A percentile compares a stretch with the other conserved stretches of the same genome.
phyloP scores from a whole-genome alignment of 1,140 invertebrate species.

The Drosophila leontia region DNA sequence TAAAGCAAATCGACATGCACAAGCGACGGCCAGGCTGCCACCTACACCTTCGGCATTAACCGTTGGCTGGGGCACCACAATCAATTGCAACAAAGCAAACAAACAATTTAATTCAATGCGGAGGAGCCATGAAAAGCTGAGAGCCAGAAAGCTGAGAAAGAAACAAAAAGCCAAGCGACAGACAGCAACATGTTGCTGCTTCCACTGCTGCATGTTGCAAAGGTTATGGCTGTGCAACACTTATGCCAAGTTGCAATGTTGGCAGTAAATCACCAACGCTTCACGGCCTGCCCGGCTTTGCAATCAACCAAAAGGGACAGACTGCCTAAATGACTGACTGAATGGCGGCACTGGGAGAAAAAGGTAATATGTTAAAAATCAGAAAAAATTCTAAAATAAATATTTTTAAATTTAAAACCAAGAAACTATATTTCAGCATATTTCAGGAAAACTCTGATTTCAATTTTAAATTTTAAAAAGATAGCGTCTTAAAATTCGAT shows the following conservation, averaged over 20 bases:
- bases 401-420: not conserved
- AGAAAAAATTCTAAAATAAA: too few relatives aligned
- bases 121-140: constrained; percentile 58
- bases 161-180: constrained; percentile 53
- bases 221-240: constrained; percentile 83
- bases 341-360: constrained; percentile 31
- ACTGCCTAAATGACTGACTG: constrained; percentile 53
- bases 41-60: constrained; percentile 75
- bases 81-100: constrained; percentile 83
- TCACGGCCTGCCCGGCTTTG: constrained; percentile 59
- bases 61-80: constrained; percentile 77
- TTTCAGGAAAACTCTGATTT: too few relatives aligned
- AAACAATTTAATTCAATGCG: constrained; percentile 85
- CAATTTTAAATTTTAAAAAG: too few relatives aligned
- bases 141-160: constrained; percentile 47
- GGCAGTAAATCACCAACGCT: constrained; percentile 75
- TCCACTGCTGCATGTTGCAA: constrained; percentile 71
- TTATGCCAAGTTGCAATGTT: constrained; percentile 84
- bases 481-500: not conserved
- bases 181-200: constrained; percentile 67
- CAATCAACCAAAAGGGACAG: constrained; percentile 65
- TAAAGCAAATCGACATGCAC: constrained; percentile 61
- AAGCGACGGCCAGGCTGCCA: constrained; percentile 49
- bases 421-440: not conserved
- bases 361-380: not conserved